Conservation (phyloP, 2,888 invertebrate genomes). For the Drosophila gaucha region DNA sequence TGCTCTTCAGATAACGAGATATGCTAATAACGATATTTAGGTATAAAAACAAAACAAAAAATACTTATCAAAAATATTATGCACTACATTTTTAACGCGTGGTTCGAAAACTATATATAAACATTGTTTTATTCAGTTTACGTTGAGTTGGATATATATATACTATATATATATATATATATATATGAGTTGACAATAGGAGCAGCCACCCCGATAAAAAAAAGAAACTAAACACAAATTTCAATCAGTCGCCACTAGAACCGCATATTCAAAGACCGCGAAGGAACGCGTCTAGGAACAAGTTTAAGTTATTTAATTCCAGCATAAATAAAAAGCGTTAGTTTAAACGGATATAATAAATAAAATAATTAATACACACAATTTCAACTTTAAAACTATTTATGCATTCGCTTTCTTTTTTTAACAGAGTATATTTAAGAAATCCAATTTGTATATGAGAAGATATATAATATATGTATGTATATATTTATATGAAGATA, state of each 20-base stretch:
- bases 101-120: constrained; percentile 51
- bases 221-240: constrained; percentile 16
- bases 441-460: too few species aligned
- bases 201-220: constrained; percentile 4
- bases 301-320: constrained; percentile 79
- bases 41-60: constrained; percentile 44
- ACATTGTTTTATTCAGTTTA: constrained; percentile 62
- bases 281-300: constrained; percentile 63
- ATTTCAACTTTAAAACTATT: constrained; percentile 53
- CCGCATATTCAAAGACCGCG: constrained; percentile 59
- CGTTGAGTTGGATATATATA: constrained; percentile 51
- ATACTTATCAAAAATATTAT: constrained; percentile 72
- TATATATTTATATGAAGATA: too few species aligned
- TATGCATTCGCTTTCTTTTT: constrained; percentile 4
- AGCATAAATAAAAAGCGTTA: constrained; percentile 79
- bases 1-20: constrained; percentile 50
- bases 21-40: constrained; percentile 72
- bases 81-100: constrained; percentile 73
- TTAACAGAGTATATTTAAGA: too few species aligned
- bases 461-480: too few species aligned
- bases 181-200: constrained; percentile 17
- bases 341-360: constrained; percentile 77
- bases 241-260: constrained; percentile 68
- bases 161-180: too few species aligned
- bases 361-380: constrained; percentile 78